Evolutionary conservation across 1,140 invertebrate species (phyloP).

Genomic region (Tenebrio molitor): DNA sequence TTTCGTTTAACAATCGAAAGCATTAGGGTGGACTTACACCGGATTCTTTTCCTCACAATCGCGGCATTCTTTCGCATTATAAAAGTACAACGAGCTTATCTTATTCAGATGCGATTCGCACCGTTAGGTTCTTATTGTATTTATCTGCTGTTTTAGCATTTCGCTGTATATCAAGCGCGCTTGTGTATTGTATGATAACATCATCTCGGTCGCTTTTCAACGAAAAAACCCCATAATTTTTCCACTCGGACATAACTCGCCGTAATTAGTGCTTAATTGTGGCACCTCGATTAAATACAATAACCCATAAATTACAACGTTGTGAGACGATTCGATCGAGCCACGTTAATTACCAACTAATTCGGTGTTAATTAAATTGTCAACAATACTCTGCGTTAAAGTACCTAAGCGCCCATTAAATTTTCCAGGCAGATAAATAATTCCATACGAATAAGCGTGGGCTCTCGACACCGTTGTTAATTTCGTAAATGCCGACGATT

Average conservation of each 20-base stretch:
- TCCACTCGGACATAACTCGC: background rate
- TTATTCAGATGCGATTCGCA: slow-evolving; percentile 37
- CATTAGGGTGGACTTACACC: slow-evolving; percentile 5
- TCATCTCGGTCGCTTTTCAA: slow-evolving; percentile 16
- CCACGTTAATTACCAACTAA: background rate
- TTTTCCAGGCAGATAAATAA: slow-evolving; percentile 11
- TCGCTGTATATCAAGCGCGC: slow-evolving; percentile 22
- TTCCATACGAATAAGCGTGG: background rate
- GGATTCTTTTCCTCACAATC: slow-evolving; percentile 29
- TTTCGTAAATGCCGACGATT: too few relatives aligned
- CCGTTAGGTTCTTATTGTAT: slow-evolving; percentile 34
- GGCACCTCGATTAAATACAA: slow-evolving; percentile 20
- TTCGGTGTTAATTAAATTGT: slow-evolving; percentile 15
- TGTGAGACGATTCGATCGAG: background rate
- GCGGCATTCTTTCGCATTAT: slow-evolving; percentile 29
- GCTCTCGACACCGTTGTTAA: background rate
- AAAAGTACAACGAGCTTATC: slow-evolving; percentile 29
- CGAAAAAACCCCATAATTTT: slow-evolving; percentile 9
- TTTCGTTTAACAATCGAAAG: background rate
- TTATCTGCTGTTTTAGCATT: slow-evolving; percentile 38
- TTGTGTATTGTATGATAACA: slow-evolving; percentile 34
- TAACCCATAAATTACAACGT: background rate
- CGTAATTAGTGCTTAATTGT: slow-evolving; percentile 26
- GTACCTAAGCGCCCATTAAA: background rate
- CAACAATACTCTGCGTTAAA: background rate